These are phyloP conservation scores for Hippoglossus stenolepis DNA, from an alignment of 2,113 vertebrate genomes.

Conservation along the genomic window DNA sequence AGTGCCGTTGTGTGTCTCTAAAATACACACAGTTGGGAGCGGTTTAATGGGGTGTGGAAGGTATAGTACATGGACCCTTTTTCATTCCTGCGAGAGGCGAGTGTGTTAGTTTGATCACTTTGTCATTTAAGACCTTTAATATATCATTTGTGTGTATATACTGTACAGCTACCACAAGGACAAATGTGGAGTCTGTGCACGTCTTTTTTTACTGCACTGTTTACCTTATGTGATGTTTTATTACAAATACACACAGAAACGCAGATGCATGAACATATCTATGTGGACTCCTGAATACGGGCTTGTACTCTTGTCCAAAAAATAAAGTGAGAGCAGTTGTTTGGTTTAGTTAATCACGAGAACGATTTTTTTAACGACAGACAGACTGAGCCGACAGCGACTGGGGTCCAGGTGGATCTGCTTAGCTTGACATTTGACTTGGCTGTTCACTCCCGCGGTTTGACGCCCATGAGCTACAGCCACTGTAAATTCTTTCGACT, in stretches of 20 bases:
- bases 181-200: not conserved
- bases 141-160: constrained; percentile 15
- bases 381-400: constrained; percentile 1
- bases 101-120: constrained; percentile 42
- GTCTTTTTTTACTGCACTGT: not conserved
- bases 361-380: not conserved
- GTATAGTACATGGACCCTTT: constrained; percentile 38
- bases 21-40: constrained; percentile 51
- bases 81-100: constrained; percentile 28
- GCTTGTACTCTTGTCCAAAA: not conserved
- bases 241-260: not conserved
- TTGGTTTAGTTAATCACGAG: not conserved
- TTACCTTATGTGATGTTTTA: not conserved
- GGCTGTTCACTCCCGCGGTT: constrained; percentile 7
- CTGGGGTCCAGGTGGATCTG: constrained; percentile 13
- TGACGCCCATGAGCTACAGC: constrained; percentile 8
- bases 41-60: constrained; percentile 59
- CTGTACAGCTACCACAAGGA: not conserved
- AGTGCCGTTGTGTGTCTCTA: constrained; percentile 41
- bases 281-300: not conserved
- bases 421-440: constrained; percentile 12
- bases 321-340: not conserved
- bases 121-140: constrained; percentile 35
- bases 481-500: constrained; percentile 4
- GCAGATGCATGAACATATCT: not conserved